Conservation (phyloP, 2,888 invertebrate genomes). For the Heliconius cydno region DNA sequence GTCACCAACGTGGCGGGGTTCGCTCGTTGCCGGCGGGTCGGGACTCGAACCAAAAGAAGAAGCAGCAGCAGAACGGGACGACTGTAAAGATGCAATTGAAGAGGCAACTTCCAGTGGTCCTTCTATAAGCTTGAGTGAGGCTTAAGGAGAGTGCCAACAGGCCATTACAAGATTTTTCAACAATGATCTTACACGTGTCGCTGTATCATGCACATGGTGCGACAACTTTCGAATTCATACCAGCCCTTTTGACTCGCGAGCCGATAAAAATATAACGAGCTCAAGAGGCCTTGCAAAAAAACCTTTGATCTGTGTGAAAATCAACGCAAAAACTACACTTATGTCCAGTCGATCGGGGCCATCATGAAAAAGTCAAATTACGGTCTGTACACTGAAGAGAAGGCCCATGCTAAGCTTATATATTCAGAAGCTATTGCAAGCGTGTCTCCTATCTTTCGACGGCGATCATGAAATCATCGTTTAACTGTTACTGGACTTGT, state of each 20-base stretch:
- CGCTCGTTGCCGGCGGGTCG: not conserved
- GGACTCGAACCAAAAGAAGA: slow-evolving; percentile 30
- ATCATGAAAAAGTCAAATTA: slow-evolving; percentile 90
- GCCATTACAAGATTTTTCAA: slow-evolving; percentile 96
- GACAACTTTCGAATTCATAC: slow-evolving; percentile 94
- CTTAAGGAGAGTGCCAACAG: slow-evolving; percentile 89
- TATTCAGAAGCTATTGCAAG: slow-evolving; percentile 95
- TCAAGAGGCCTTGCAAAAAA: slow-evolving; percentile 88
- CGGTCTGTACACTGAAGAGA: slow-evolving; percentile 88
- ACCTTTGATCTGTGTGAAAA: slow-evolving; percentile 90
- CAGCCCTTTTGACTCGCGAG: slow-evolving; percentile 97
- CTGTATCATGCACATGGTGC: slow-evolving; percentile 96
- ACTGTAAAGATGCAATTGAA: no score
- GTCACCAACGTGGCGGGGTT: slow-evolving; percentile 10
- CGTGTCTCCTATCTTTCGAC: slow-evolving; percentile 95
- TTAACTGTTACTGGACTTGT: no score
- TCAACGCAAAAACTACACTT: slow-evolving; percentile 86
- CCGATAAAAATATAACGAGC: slow-evolving; percentile 85
- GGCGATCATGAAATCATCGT: slow-evolving; percentile 86
- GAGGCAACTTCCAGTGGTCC: not conserved
- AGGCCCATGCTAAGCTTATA: slow-evolving; percentile 97
- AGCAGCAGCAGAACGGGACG: slow-evolving; percentile 20
- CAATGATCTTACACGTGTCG: slow-evolving; percentile 92
- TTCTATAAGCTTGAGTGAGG: slow-evolving; percentile 84
- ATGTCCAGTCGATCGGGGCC: slow-evolving; percentile 92